phyloP scores from a whole-genome alignment of 2,797 vertebrate genomes.

The Trachops cirrhosus region DNA sequence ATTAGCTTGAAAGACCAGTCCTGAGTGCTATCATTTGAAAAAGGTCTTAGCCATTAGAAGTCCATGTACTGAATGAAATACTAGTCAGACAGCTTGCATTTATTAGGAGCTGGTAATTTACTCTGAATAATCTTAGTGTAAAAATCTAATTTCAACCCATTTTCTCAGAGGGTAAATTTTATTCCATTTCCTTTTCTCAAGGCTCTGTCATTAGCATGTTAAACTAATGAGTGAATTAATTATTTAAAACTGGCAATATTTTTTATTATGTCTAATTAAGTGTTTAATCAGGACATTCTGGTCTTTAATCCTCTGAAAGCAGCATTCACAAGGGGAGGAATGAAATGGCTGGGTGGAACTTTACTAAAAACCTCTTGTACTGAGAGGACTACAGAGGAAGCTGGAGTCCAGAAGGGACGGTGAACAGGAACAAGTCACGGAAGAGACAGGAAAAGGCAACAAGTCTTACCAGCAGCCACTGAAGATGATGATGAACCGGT shows the following conservation, averaged over 20 bases:
- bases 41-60: not conserved
- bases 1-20: not conserved
- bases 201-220: conserved; percentile 78
- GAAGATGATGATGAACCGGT: not conserved
- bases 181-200: conserved; percentile 79
- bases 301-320: conserved; percentile 76
- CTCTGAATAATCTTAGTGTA: conserved; percentile 65
- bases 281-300: conserved; percentile 77
- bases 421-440: conserved; percentile 39
- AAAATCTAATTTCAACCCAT: conserved; percentile 75
- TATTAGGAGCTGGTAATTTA: conserved; percentile 50
- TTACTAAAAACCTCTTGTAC: conserved; percentile 28
- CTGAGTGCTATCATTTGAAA: not conserved
- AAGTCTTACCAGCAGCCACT: not conserved
- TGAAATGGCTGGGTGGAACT: conserved; percentile 67
- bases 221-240: conserved; percentile 78
- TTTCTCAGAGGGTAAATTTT: conserved; percentile 75
- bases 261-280: conserved; percentile 78
- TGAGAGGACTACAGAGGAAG: not conserved
- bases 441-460: conserved; percentile 27
- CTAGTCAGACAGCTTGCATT: not conserved
- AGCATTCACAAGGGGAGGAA: conserved; percentile 72
- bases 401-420: not conserved
- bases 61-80: not conserved
- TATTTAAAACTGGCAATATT: conserved; percentile 79